Percentiles rank a stretch among this genome's conserved stretches.
Evolutionary conservation across 2,797 vertebrate species (phyloP).

Genomic region (Pangasius macronema): DNA sequence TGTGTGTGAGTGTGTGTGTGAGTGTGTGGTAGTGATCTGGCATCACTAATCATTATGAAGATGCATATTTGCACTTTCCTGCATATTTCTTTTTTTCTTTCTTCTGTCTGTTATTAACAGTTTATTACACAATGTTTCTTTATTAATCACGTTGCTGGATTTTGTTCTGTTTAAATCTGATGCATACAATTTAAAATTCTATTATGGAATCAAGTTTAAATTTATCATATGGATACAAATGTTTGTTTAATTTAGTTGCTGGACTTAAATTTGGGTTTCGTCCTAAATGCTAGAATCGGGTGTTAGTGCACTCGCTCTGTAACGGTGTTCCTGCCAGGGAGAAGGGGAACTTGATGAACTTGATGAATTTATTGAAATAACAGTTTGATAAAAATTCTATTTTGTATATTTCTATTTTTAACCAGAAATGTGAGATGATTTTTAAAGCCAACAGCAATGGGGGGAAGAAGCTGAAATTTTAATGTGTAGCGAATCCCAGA

Average conservation of each 20-base stretch:
- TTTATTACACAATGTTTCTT: neutral
- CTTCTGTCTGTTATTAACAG: neutral
- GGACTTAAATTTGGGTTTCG: neutral
- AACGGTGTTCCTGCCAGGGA: neutral
- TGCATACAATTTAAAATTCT: neutral
- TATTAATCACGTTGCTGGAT: neutral
- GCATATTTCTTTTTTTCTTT: neutral
- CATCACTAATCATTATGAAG: neutral
- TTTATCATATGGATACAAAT: neutral
- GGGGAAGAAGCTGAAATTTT: neutral
- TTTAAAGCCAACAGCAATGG: neutral
- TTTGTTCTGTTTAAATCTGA: neutral
- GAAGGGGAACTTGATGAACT: neutral
- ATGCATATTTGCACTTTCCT: neutral
- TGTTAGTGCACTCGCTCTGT: neutral
- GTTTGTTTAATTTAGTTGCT: neutral
- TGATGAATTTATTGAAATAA: neutral
- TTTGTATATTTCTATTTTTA: constrained; percentile 1
- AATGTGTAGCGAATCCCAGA: neutral
- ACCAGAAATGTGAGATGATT: neutral
- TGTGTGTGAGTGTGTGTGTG: neutral
- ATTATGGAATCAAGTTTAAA: neutral
- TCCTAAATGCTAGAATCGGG: neutral
- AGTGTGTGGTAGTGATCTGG: neutral
- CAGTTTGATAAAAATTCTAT: neutral